Percentiles rank a stretch among this genome's conserved stretches.
These are phyloP conservation scores for Anolis carolinensis DNA, from an alignment of 2,113 vertebrate genomes.

Conservation along the genomic window DNA sequence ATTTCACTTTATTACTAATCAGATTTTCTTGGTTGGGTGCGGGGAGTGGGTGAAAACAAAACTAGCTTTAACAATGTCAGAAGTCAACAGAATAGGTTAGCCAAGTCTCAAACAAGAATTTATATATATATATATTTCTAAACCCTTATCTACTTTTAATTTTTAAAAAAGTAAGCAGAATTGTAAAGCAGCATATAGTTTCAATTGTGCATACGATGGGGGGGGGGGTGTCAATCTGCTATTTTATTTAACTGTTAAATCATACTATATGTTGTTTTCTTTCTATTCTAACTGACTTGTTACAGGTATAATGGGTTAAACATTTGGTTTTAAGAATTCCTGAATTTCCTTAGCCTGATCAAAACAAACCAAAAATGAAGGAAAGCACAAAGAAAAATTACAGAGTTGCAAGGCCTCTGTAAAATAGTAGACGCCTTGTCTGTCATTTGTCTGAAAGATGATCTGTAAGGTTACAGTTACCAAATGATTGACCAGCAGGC, in stretches of 20 bases:
- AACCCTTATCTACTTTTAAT: constrained; percentile 71
- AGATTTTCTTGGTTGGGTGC: constrained; percentile 73
- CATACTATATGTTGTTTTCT: constrained; percentile 53
- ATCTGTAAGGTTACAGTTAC: constrained; percentile 64
- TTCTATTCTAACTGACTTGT: constrained; percentile 54
- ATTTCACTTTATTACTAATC: constrained; percentile 79
- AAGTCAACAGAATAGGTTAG: constrained; percentile 66
- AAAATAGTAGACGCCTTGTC: constrained; percentile 53
- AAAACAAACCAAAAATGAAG: constrained; percentile 69
- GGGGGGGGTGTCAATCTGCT: constrained; percentile 59
- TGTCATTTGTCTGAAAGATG: constrained; percentile 56
- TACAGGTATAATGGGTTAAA: constrained; percentile 51
- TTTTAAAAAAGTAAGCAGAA: constrained; percentile 76
- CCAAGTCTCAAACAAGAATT: constrained; percentile 66
- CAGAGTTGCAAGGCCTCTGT: constrained; percentile 60
- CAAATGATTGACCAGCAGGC: constrained; percentile 69
- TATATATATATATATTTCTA: constrained; percentile 72
- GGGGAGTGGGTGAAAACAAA: constrained; percentile 57
- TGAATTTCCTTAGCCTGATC: constrained; percentile 62
- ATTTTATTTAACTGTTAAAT: constrained; percentile 63
- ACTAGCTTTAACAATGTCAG: constrained; percentile 77
- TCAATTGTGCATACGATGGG: constrained; percentile 70
- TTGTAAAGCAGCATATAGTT: constrained; percentile 79
- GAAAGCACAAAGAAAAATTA: constrained; percentile 71
- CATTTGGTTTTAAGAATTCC: constrained; percentile 64